Evolutionary conservation across 2,888 invertebrate species (phyloP).

Genomic region (Temnothorax rugatulus): DNA sequence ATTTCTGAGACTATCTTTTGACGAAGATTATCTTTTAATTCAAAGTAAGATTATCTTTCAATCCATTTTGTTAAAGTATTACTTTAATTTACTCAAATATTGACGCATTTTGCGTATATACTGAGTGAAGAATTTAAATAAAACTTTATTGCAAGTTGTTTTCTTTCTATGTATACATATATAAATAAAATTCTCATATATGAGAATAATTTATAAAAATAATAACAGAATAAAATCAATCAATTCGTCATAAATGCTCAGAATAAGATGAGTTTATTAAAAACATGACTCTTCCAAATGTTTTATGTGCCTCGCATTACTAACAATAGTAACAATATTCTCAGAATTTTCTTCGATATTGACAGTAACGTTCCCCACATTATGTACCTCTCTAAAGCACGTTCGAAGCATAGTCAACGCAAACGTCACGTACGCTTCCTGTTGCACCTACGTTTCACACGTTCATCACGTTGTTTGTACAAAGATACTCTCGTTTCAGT

Average conservation of each 20-base stretch:
- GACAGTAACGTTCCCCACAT: neutral
- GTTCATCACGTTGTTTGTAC: neutral
- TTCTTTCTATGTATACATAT: neutral
- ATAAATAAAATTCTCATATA: too few relatives aligned
- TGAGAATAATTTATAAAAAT: neutral
- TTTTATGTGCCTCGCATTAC: neutral
- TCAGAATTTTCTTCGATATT: neutral
- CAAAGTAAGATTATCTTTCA: neutral
- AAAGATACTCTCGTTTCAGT: neutral
- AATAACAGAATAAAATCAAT: neutral
- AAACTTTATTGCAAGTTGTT: neutral
- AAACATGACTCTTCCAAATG: neutral
- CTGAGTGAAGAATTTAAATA: neutral
- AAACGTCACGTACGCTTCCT: constrained; percentile 15
- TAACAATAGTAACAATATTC: neutral
- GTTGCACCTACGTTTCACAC: neutral
- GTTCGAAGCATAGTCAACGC: neutral
- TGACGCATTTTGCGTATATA: too few relatives aligned
- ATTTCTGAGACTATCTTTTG: neutral
- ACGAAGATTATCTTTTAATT: neutral
- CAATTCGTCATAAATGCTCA: neutral
- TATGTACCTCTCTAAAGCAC: neutral
- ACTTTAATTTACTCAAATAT: neutral
- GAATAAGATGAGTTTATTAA: neutral
- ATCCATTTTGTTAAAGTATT: neutral